These are phyloP conservation scores for Leucopternis melanops DNA, from an alignment of 2,113 vertebrate genomes.

Conservation along the genomic window DNA sequence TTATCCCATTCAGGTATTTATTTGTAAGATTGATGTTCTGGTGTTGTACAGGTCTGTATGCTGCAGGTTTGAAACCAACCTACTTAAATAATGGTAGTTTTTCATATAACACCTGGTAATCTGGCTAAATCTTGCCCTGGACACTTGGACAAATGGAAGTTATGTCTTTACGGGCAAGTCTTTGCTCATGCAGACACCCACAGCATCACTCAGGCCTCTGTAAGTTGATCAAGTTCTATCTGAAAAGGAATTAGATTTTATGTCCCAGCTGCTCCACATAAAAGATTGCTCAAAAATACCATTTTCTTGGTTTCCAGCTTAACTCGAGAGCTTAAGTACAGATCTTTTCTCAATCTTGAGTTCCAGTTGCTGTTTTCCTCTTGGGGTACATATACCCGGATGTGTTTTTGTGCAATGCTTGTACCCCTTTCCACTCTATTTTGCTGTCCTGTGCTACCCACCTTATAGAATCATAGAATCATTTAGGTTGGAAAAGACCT, in stretches of 20 bases:
- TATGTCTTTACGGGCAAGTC: too few species aligned
- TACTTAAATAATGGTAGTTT: neutral
- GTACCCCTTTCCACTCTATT: neutral
- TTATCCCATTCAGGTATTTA: neutral
- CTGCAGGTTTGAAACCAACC: neutral
- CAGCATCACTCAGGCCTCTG: neutral
- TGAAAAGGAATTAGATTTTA: neutral
- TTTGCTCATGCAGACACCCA: neutral
- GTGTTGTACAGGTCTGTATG: too few species aligned
- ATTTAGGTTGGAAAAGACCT: too few species aligned
- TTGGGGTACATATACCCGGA: accelerated
- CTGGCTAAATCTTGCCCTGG: neutral
- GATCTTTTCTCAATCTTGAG: neutral
- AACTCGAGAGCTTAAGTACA: neutral
- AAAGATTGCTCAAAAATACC: neutral
- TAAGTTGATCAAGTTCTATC: neutral
- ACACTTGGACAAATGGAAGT: too few species aligned
- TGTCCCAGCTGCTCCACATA: neutral
- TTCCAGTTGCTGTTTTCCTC: neutral
- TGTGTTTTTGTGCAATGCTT: neutral
- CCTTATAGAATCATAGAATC: neutral
- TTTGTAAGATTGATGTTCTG: neutral
- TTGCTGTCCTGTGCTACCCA: accelerated
- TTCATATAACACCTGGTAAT: neutral
- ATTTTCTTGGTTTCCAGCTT: neutral